Percentiles rank a stretch among this genome's conserved stretches.
Evolutionary conservation across 1,140 invertebrate species (phyloP).

Genomic region (Ceratosolen fusciceps): DNA sequence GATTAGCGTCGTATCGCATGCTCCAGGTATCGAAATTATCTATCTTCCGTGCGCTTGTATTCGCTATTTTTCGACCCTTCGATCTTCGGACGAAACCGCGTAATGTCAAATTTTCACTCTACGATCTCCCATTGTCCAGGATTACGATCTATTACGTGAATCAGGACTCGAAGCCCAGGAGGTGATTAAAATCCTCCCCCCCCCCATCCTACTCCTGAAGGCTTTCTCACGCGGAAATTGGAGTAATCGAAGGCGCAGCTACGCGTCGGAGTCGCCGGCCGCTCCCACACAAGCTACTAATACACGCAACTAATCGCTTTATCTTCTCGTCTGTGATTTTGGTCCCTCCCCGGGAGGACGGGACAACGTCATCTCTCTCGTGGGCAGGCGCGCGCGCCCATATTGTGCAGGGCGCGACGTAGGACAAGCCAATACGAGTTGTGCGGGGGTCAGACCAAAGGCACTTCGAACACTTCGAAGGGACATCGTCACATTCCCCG

Average conservation of each 20-base stretch:
- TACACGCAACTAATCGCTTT: conserved; percentile 12
- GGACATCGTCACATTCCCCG: neutral
- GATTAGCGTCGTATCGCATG: too few species aligned
- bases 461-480: neutral
- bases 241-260: neutral
- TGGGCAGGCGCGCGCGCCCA: too few species aligned
- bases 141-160: too few species aligned
- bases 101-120: too few species aligned
- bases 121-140: too few species aligned
- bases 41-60: too few species aligned
- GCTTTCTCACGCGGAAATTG: neutral
- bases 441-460: neutral
- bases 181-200: neutral
- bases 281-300: neutral
- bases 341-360: neutral
- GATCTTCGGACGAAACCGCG: too few species aligned
- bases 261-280: neutral
- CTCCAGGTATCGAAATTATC: too few species aligned
- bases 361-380: neutral
- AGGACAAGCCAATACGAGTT: too few species aligned
- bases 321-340: neutral
- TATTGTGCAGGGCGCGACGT: neutral
- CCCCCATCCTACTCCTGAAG: too few species aligned
- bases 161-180: too few species aligned
- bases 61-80: too few species aligned